Percentiles rank a stretch among this genome's conserved stretches.
phyloP scores from a whole-genome alignment of 2,797 vertebrate genomes.

The Rhadinocentrus ornatus region DNA sequence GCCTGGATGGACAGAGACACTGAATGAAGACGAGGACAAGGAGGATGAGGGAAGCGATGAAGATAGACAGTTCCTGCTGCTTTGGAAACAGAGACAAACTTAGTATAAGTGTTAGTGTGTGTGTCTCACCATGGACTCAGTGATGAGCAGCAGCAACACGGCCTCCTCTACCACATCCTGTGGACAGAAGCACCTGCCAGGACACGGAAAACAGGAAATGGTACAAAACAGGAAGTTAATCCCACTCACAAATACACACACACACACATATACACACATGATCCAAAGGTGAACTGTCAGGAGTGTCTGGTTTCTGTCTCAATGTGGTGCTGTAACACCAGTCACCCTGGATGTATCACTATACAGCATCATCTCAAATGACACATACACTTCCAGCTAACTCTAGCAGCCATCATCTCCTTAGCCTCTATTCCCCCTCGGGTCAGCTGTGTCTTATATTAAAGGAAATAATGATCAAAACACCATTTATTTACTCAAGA shows the following conservation, averaged over 20 bases:
- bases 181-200: conserved; percentile 93
- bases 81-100: too few species aligned
- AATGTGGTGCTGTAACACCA: conserved; percentile 65
- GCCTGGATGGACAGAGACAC: conserved; percentile 79
- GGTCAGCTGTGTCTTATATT: background rate
- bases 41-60: background rate
- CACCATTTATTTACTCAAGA: conserved; percentile 1
- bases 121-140: conserved; percentile 96
- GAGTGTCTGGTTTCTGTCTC: conserved; percentile 69
- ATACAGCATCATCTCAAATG: conserved; percentile 59
- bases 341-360: conserved; percentile 56
- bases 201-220: conserved; percentile 68
- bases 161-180: conserved; percentile 98
- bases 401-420: background rate
- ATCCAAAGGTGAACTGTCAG: conserved; percentile 22
- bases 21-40: conserved; percentile 1
- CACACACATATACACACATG: conserved; percentile 25
- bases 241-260: background rate
- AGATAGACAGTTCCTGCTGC: background rate
- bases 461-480: conserved; percentile 40
- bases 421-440: background rate
- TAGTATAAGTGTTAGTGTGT: conserved; percentile 29
- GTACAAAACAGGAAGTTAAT: conserved; percentile 52
- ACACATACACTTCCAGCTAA: conserved; percentile 27
- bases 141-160: conserved; percentile 94